phyloP scores from a whole-genome alignment of 2,888 invertebrate genomes.

The Teleogryllus oceanicus region DNA sequence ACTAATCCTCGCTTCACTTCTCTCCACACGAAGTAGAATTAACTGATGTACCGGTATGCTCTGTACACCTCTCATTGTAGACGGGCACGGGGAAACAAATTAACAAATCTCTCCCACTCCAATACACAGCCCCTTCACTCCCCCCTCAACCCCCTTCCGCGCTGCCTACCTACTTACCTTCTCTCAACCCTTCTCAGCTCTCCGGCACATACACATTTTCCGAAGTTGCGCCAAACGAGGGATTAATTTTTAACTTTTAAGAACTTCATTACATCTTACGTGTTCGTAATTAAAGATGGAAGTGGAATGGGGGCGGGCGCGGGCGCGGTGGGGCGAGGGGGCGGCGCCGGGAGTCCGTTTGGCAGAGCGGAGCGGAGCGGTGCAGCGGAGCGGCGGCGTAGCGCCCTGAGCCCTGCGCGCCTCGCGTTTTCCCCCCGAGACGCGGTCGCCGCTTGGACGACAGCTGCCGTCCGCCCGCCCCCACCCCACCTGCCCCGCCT shows the following conservation, averaged over 20 bases:
- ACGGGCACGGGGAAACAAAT: slow-evolving; percentile 33
- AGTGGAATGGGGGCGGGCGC: not conserved
- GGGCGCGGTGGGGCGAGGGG: slow-evolving; percentile 21
- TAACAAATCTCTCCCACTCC: slow-evolving; percentile 32
- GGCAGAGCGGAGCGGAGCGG: not conserved
- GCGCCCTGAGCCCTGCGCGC: too few species aligned
- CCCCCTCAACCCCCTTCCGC: not conserved
- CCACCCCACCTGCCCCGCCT: not conserved
- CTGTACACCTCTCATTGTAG: not conserved
- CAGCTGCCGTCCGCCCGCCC: not conserved
- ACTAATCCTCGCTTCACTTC: slow-evolving; percentile 33
- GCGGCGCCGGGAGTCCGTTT: slow-evolving; percentile 4
- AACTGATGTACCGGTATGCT: not conserved
- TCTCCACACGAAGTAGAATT: slow-evolving; percentile 32
- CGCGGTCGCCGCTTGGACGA: too few species aligned
- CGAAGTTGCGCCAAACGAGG: slow-evolving; percentile 27
- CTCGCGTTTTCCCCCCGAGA: too few species aligned
- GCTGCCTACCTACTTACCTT: slow-evolving; percentile 20
- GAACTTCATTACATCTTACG: slow-evolving; percentile 37
- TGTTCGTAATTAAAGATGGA: slow-evolving; percentile 35
- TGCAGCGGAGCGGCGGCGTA: too few species aligned
- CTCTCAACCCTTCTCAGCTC: slow-evolving; percentile 20
- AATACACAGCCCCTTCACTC: not conserved
- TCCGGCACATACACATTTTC: slow-evolving; percentile 23
- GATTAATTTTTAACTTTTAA: slow-evolving; percentile 38